Conservation (phyloP, 2,113 vertebrate species). For the Aspidoscelis tigris region DNA sequence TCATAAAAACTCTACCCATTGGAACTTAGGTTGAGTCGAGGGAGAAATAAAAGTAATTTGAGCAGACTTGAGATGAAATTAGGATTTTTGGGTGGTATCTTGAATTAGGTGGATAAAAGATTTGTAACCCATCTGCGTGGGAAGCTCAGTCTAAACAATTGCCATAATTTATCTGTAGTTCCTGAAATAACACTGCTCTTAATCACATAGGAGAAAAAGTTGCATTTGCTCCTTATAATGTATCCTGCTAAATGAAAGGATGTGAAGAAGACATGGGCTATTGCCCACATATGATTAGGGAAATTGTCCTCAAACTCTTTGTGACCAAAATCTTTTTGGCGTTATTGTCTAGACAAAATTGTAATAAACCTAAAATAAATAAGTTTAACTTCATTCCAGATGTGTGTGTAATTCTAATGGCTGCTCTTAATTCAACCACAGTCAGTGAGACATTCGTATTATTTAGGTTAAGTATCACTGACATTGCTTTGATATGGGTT, state of each 20-base stretch:
- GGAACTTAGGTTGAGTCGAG: slow-evolving; percentile 15
- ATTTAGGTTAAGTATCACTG: slow-evolving; percentile 82
- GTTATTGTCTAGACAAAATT: slow-evolving; percentile 71
- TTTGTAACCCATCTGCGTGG: slow-evolving; percentile 19
- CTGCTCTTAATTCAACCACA: slow-evolving; percentile 70
- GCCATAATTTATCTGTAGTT: slow-evolving; percentile 40
- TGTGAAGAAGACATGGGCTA: slow-evolving; percentile 42
- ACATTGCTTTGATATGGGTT: slow-evolving; percentile 75
- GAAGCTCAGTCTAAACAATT: slow-evolving; percentile 50
- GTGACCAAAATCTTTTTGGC: slow-evolving; percentile 55
- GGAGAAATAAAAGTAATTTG: slow-evolving; percentile 23
- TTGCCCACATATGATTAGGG: slow-evolving; percentile 53
- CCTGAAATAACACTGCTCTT: slow-evolving; percentile 42
- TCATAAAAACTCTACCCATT: neutral
- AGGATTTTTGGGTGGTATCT: slow-evolving; percentile 38
- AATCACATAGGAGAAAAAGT: slow-evolving; percentile 29
- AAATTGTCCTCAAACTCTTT: slow-evolving; percentile 64
- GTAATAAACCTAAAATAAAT: slow-evolving; percentile 69
- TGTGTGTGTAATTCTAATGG: slow-evolving; percentile 71
- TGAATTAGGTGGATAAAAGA: slow-evolving; percentile 31
- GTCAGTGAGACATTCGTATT: slow-evolving; percentile 75
- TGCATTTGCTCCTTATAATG: slow-evolving; percentile 20
- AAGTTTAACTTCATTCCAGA: slow-evolving; percentile 70
- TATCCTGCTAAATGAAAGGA: slow-evolving; percentile 52
- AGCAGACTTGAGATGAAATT: slow-evolving; percentile 19